Evolutionary conservation across 1,140 invertebrate genomes (phyloP).

Genomic region (Drosophila azteca): DNA sequence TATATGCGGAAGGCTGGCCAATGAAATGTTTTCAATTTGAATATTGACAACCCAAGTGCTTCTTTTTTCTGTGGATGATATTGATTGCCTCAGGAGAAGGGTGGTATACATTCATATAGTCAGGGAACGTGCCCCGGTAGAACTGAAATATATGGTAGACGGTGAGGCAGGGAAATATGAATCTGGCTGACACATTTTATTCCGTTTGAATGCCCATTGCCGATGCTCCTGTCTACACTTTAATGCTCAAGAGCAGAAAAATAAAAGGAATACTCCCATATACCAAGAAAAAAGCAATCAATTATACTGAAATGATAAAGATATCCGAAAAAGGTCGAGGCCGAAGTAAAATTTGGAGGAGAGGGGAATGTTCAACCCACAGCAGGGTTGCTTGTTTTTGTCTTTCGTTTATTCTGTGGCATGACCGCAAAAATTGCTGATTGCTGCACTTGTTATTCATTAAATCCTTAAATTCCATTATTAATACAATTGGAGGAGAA

Average conservation of each 20-base stretch:
- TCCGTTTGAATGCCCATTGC: too few relatives aligned
- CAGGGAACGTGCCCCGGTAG: slow-evolving; percentile 15
- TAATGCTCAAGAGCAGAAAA: slow-evolving; percentile 1
- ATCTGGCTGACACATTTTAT: slow-evolving; percentile 40
- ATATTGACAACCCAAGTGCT: slow-evolving; percentile 51
- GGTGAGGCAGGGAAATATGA: slow-evolving; percentile 10
- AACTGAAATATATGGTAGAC: background rate
- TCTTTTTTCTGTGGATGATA: too few relatives aligned
- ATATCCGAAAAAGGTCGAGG: too few relatives aligned
- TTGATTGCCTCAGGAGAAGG: too few relatives aligned
- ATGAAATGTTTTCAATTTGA: slow-evolving; percentile 72
- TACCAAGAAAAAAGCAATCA: too few relatives aligned
- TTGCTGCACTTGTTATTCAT: background rate
- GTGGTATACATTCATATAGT: background rate
- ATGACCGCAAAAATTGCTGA: slow-evolving; percentile 19
- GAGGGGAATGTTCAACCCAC: background rate
- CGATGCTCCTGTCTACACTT: too few relatives aligned
- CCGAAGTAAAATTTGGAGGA: too few relatives aligned
- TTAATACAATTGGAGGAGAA: slow-evolving; percentile 36
- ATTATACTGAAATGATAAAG: too few relatives aligned
- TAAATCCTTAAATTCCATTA: slow-evolving; percentile 19
- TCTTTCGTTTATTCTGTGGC: background rate
- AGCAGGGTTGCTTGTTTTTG: background rate
- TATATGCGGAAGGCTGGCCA: slow-evolving; percentile 34
- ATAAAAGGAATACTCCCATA: slow-evolving; percentile 5